Base-by-base conservation (phyloP, 2,888 invertebrate genomes). In the Acleris literana region DNA sequence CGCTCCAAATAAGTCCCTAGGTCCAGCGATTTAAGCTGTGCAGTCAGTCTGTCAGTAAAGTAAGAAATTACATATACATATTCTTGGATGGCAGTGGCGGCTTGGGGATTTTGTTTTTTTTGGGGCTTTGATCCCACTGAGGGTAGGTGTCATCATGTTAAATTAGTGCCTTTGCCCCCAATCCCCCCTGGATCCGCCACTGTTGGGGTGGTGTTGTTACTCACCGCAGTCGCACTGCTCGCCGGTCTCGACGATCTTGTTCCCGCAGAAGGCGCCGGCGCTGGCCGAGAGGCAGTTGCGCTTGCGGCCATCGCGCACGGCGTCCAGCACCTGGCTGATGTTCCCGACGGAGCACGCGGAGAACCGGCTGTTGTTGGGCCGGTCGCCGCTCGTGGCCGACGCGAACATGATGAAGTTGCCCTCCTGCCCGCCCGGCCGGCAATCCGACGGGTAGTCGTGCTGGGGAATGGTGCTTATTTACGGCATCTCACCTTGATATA, bases 361-460 rank as follows among this genome's bases (percentile, higher is more conserved):
- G 93, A 99, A 99, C 83, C 97, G 97, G 79, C 98, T 98, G 92
- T 99, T 99, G 93, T 99, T 99, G 11, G 97, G 97, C 63, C 98
- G 95, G 93, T 99, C 99, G 59, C 99, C 99, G 70, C 98, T 98
- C 0, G 99, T 99, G 9, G 99, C 99, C 58, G 99, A 99, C 17
- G 99, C 98, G 89, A 99, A 99, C 99, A 99, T 99, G 79, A 99
- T 99, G 90, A 95, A 99, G 94, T 99, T 99, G 64, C 99, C 99
- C 72, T 95, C 95, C 44, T 96, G 94, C 9, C 98, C 97, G 67
- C 98, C 98, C 1, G 99, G 97, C 69, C 98, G 94, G 85, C 97
- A 97, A 78, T 97, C 97, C 20, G 95, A 95, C 0, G 98, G 98
- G 88, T 96, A 98, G 90, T 99, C 99, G 88, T 99, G 99, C 98